Evolutionary conservation across 2,888 invertebrate genomes (phyloP).

Genomic region (Folsomia manolachei): DNA sequence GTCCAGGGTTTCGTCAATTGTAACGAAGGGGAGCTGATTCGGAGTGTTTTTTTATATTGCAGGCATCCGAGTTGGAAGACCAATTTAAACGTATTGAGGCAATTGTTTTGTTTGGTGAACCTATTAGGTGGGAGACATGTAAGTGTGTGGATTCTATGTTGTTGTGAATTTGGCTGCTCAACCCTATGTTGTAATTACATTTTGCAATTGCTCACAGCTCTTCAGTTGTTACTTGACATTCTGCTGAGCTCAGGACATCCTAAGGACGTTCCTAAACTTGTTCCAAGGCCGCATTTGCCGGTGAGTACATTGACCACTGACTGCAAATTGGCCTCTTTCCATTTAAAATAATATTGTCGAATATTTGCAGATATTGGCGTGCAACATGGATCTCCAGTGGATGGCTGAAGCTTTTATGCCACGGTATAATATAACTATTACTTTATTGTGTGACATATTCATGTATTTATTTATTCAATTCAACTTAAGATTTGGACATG

Average conservation of each 20-base stretch:
- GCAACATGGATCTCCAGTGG: constrained; percentile 64
- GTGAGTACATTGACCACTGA: no score
- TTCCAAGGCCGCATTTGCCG: constrained; percentile 65
- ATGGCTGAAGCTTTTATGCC: constrained; percentile 66
- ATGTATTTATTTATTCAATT: no score
- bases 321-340: no score
- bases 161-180: not conserved
- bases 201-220: constrained; percentile 53
- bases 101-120: constrained; percentile 65
- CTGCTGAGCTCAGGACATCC: constrained; percentile 63
- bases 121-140: constrained; percentile 62
- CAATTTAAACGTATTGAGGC: constrained; percentile 61
- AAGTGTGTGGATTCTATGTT: not conserved
- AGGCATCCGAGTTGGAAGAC: constrained; percentile 58
- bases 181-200: not conserved
- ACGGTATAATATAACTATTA: constrained; percentile 55
- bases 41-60: constrained; percentile 8
- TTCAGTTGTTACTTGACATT: constrained; percentile 64
- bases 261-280: constrained; percentile 52
- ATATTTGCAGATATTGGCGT: constrained; percentile 65
- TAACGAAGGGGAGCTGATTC: no score
- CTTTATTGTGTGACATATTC: not conserved
- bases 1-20: not conserved
- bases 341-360: no score
- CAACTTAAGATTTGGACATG: constrained; percentile 61